Conservation (phyloP, 1,140 invertebrate genomes). For the Macrobrachium nipponense region DNA sequence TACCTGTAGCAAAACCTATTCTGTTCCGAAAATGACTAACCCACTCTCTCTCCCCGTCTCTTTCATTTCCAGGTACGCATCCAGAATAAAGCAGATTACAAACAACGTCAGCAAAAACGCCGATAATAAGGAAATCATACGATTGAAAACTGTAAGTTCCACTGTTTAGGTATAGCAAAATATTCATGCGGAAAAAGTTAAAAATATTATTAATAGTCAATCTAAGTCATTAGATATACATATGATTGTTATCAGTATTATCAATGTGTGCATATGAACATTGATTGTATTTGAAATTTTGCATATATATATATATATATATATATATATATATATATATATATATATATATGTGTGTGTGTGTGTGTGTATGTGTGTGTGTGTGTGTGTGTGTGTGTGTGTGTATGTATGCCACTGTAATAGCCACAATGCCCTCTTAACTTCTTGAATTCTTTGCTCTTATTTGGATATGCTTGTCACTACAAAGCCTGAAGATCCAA, state of each 20-base stretch:
- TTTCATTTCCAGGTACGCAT: conserved; percentile 69
- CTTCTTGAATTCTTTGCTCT: too few species aligned
- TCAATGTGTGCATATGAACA: not conserved
- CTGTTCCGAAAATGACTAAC: not conserved
- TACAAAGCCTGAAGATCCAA: too few species aligned
- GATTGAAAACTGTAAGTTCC: conserved; percentile 67
- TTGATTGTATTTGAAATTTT: not conserved
- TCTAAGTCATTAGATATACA: not conserved
- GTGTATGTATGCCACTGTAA: too few species aligned
- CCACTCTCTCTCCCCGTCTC: conserved; percentile 50
- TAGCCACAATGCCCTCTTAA: too few species aligned
- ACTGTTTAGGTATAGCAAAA: not conserved
- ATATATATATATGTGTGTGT: not conserved
- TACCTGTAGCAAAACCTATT: not conserved
- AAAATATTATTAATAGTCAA: not conserved
- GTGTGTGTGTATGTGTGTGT: too few species aligned
- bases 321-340: conserved; percentile 6
- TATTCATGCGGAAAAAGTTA: not conserved
- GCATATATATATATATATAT: not conserved
- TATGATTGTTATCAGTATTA: not conserved
- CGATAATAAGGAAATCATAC: conserved; percentile 71
- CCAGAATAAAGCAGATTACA: conserved; percentile 72
- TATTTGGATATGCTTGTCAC: too few species aligned
- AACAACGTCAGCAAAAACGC: conserved; percentile 71
- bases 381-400: too few species aligned